Conservation (phyloP, 1,140 invertebrate species). For the Ceratina australensis region DNA sequence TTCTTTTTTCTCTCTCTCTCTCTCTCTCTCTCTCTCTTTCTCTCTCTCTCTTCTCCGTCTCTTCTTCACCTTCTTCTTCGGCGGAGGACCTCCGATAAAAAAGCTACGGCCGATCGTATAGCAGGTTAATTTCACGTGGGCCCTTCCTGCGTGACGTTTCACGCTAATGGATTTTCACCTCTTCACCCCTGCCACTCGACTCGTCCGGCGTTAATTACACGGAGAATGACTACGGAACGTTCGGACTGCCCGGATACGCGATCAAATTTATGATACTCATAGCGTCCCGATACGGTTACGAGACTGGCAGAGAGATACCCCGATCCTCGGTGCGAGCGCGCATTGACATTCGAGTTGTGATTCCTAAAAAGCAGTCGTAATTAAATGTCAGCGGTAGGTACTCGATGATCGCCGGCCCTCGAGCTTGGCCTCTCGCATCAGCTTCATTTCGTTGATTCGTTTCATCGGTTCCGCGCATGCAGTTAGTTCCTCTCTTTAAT, state of each 20-base stretch:
- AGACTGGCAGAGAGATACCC: no score
- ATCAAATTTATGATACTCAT: slow-evolving; percentile 62
- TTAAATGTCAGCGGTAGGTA: slow-evolving; percentile 29
- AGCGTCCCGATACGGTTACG: slow-evolving; percentile 14
- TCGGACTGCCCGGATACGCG: slow-evolving; percentile 60
- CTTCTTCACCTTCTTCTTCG: neutral
- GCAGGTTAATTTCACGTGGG: slow-evolving; percentile 62
- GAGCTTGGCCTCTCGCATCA: neutral
- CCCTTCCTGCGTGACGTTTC: slow-evolving; percentile 60
- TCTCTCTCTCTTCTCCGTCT: neutral
- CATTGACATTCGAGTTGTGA: slow-evolving; percentile 22
- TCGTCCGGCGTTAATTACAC: slow-evolving; percentile 66
- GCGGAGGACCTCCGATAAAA: slow-evolving; percentile 7
- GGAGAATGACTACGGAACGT: slow-evolving; percentile 60
- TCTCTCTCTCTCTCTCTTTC: no score
- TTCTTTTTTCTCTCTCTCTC: no score
- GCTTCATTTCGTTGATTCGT: neutral
- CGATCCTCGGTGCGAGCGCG: neutral
- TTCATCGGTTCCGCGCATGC: slow-evolving; percentile 4
- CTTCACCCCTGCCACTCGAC: slow-evolving; percentile 59
- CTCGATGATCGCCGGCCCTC: neutral
- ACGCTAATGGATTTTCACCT: slow-evolving; percentile 66
- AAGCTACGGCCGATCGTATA: slow-evolving; percentile 50
- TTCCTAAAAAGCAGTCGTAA: slow-evolving; percentile 45
- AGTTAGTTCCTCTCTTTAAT: slow-evolving; percentile 19